Evolutionary conservation across 2,797 vertebrate species (phyloP).

Genomic region (Poecilia gillii): DNA sequence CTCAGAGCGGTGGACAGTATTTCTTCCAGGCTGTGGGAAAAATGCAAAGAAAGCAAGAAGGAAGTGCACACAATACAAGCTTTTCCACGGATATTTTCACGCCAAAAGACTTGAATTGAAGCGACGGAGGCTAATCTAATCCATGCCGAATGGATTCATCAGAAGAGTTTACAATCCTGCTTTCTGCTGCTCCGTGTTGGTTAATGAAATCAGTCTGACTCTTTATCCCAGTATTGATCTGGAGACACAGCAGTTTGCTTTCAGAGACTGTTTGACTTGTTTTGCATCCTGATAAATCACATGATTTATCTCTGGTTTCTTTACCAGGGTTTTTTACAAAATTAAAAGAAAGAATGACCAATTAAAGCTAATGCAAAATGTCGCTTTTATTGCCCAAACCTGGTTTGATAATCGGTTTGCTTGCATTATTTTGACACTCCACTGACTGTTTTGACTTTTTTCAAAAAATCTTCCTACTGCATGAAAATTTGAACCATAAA

Average conservation of each 20-base stretch:
- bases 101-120: not conserved
- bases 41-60: slow-evolving; percentile 5
- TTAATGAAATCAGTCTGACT: not conserved
- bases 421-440: not conserved
- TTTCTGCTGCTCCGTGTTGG: not conserved
- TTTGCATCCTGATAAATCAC: not conserved
- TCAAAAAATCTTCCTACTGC: not conserved
- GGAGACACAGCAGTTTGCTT: not conserved
- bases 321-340: not conserved
- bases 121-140: not conserved
- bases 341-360: not conserved
- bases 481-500: not conserved
- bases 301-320: not conserved
- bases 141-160: not conserved
- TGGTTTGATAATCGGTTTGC: not conserved
- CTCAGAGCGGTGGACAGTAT: not conserved
- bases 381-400: not conserved
- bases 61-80: not conserved
- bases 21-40: not conserved
- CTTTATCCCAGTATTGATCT: not conserved
- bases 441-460: not conserved
- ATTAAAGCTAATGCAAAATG: not conserved
- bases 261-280: not conserved
- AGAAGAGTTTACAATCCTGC: not conserved
- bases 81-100: not conserved